Evolutionary conservation across 2,888 invertebrate species (phyloP), one percentile per base, ranked within the genome.

Genomic region (Caenorhabditis panamensis): DNA sequence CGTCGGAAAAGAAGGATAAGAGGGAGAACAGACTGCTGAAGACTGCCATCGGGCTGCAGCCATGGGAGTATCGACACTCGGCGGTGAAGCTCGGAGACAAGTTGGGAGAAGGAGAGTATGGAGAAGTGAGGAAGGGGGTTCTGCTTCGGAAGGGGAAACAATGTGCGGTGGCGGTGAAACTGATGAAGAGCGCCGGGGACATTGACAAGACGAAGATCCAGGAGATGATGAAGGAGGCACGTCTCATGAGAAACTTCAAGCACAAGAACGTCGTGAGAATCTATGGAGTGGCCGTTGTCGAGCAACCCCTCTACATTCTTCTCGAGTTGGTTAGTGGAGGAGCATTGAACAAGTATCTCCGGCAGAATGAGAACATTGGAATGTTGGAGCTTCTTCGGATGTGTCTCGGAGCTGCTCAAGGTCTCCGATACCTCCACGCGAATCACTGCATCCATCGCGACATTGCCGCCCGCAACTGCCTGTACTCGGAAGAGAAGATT

Each of bases 201-300:
- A 20, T 72, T 66, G 62, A 59, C 24, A 82, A 82, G 31, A 51
- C 47, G 26, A 80, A 83, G 64, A 80, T 83, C 22, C 59, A 68
- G 26, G 83, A 82, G 22, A 75, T 83, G 78, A 83, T 83, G 83
- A 73, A 76, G 36, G 83, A 83, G 36, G 83, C 83, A 0, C 61
- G 83, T 5, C 63, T 83, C 13, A 78, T 78, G 80, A 64, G 83
- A 36, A 71, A 73, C 54, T 67, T 83, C 49, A 64, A 69, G 16
- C 83, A 83, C 49, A 59, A 31, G 36, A 83, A 83, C 36, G 68
- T 83, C 13, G 83, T 83, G 26, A 67, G 79, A 1, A 58, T 82
- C 54, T 75, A 62, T 28, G 83, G 83, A 62, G 81, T 83, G 1
- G 83, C 78, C n/a, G 81, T 83, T 4, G 67, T 75, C 13, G 75